Evolutionary conservation across 2,113 vertebrate genomes (phyloP).

Genomic region (Taurulus bubalis): DNA sequence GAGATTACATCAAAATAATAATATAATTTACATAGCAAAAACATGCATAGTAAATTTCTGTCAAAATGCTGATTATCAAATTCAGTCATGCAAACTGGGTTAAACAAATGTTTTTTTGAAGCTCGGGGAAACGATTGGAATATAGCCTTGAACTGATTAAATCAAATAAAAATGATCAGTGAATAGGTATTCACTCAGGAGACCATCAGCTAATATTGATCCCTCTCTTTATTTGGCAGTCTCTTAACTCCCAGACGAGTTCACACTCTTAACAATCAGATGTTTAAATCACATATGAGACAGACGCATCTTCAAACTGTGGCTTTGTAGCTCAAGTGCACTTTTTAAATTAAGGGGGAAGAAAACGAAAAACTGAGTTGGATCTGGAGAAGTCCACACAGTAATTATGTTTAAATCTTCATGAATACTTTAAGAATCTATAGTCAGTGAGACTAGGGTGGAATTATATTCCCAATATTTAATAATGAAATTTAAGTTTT

Average conservation of each 20-base stretch:
- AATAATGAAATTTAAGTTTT: neutral
- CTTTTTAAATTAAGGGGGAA: neutral
- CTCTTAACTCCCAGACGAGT: conserved; percentile 7
- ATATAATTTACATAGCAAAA: neutral
- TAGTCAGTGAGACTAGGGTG: neutral
- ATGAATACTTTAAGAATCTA: neutral
- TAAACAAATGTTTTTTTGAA: neutral
- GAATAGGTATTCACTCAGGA: conserved; percentile 20
- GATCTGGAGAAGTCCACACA: neutral
- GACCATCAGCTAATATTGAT: conserved; percentile 50
- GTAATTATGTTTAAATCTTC: neutral
- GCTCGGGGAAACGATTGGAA: neutral
- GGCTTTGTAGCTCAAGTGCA: neutral
- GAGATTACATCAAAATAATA: neutral
- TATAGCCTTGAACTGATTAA: neutral
- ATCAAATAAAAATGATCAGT: neutral
- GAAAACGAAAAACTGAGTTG: neutral
- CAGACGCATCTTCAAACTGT: neutral
- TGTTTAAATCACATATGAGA: neutral
- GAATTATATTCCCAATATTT: neutral
- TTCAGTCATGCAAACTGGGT: neutral
- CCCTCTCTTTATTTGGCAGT: conserved; percentile 19
- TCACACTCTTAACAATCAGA: conserved; percentile 28
- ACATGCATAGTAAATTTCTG: no score
- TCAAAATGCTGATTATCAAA: neutral